These are phyloP conservation scores for Bovichtus variegatus DNA, from an alignment of 2,797 vertebrate genomes.

Conservation along the genomic window DNA sequence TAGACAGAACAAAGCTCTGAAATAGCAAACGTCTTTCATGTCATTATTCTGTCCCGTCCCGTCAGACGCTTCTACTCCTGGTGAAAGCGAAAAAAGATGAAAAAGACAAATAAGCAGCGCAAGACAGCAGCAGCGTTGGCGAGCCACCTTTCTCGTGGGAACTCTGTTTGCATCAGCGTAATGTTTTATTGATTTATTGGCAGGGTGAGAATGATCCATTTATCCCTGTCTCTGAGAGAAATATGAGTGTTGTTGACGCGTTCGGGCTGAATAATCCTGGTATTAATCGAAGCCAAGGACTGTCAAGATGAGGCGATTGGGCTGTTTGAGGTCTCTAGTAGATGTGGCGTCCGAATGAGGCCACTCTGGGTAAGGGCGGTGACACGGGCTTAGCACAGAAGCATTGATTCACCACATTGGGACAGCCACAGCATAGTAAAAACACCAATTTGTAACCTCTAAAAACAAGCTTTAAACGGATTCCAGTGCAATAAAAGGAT, in stretches of 20 bases:
- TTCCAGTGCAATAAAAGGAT: neutral
- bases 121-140: neutral
- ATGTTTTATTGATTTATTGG: constrained; percentile 85
- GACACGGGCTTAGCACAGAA: neutral
- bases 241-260: constrained; percentile 71
- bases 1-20: constrained; percentile 4
- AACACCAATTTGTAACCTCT: neutral
- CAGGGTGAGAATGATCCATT: constrained; percentile 75
- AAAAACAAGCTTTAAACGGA: constrained; percentile 10
- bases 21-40: constrained; percentile 21
- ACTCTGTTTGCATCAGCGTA: constrained; percentile 70
- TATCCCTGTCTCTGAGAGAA: constrained; percentile 72
- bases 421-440: neutral
- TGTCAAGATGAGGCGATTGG: constrained; percentile 60
- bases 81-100: constrained; percentile 40
- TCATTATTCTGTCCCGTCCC: constrained; percentile 14
- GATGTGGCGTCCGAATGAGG: constrained; percentile 38
- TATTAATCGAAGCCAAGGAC: constrained; percentile 74
- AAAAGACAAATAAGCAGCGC: constrained; percentile 42
- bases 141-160: constrained; percentile 62
- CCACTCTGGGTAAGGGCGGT: neutral
- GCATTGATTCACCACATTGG: neutral
- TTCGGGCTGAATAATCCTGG: constrained; percentile 72
- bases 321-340: constrained; percentile 43
- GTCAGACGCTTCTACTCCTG: constrained; percentile 18